Base-by-base conservation (phyloP, 2,888 invertebrate genomes). In the Isoperla grammatica region DNA sequence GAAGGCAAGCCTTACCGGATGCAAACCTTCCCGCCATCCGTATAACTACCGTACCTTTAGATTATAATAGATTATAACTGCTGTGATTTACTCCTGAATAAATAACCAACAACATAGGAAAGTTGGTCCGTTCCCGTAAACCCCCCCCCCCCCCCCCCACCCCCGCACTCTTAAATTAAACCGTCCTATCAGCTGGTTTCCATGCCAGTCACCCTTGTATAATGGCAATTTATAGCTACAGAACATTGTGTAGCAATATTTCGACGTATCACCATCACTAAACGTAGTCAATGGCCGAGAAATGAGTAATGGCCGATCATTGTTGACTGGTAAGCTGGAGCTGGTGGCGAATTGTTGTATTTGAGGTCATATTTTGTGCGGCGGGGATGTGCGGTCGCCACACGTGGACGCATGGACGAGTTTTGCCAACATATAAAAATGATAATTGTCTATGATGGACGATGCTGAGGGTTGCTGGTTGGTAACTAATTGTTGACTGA, bases 251-350 rank as follows among this genome's bases (percentile, higher is more conserved):
- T 17, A 17, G 45, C 45, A 45, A 45, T 45, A 45, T 45, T 45
- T 45, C 45, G 45, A 45, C 45, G n/a, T 45, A 45, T 45, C 45
- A 45, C 45, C 45, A 17, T 3, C 17, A 45, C 15, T 45, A 45
- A 45, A 45, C 45, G 45, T 4, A 45, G 4, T 45, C 45, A 45
- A 45, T 45, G 45, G 45, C 17, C 4, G 11, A 45, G 45, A 45
- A 45, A 19, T 45, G 45, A 45, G 17, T 45, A 15, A 45, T 45
- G 13, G 12, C 15, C 11, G 13, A 45, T 45, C 17, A 45, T 45
- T 15, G 42, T 40, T 40, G 13, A 40, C 13, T 40, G 13, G 4
- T 3, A 13, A 4, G 11, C 11, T 11, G 37, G 8, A 37, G 8
- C 11, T 37, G 12, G 19, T 4, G n/a, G 45, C 19, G 15, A 17